Conservation (phyloP, 1,140 invertebrate species). For the Drosophila quadrilineata region DNA sequence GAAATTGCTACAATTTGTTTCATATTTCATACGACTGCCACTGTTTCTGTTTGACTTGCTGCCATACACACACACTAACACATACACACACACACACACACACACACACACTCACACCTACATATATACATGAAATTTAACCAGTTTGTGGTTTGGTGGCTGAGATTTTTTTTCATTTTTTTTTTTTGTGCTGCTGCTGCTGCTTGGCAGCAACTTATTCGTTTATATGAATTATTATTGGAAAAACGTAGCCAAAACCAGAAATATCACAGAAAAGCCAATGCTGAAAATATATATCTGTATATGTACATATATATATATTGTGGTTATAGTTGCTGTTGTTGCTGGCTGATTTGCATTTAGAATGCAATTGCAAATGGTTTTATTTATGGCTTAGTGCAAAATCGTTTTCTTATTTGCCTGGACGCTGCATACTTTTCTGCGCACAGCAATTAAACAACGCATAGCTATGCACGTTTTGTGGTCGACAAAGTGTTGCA, state of each 20-base stretch:
- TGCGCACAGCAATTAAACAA: neutral
- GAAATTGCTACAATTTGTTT: constrained; percentile 76
- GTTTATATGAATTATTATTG: constrained; percentile 69
- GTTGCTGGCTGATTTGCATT: constrained; percentile 63
- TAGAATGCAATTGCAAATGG: constrained; percentile 60
- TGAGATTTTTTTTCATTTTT: constrained; percentile 7
- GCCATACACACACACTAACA: neutral
- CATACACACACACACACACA: no score
- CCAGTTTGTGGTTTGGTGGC: constrained; percentile 29
- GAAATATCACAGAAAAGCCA: constrained; percentile 42
- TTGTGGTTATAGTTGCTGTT: constrained; percentile 8
- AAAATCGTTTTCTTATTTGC: neutral
- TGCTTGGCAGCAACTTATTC: constrained; percentile 30
- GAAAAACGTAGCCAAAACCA: constrained; percentile 23
- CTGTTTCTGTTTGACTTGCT: constrained; percentile 26
- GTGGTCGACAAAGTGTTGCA: constrained; percentile 20
- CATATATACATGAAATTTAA: constrained; percentile 12
- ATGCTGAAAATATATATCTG: neutral
- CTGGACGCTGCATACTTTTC: constrained; percentile 3
- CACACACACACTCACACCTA: neutral
- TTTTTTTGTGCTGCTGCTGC: no score
- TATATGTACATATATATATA: neutral
- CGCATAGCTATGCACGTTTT: no score
- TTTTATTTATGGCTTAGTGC: constrained; percentile 45
- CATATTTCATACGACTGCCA: constrained; percentile 67